Conservation (phyloP, 2,888 invertebrate species). For the Calameuta idolon region DNA sequence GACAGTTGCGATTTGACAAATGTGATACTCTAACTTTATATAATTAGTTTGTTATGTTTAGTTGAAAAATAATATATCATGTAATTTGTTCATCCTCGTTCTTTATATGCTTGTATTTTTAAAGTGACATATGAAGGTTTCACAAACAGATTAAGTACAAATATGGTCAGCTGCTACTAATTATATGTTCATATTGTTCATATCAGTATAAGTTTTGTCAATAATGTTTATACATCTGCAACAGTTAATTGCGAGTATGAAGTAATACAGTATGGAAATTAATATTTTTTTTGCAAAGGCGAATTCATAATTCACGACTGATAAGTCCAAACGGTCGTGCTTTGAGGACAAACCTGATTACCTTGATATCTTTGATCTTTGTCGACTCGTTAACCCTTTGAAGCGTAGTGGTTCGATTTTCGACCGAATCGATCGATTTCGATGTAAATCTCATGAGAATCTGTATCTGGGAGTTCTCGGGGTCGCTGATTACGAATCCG, state of each 20-base stretch:
- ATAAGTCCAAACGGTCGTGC: too few relatives aligned
- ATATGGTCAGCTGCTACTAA: conserved; percentile 49
- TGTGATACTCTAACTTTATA: neutral
- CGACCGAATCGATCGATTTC: too few relatives aligned
- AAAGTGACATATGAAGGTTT: conserved; percentile 41
- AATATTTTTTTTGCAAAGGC: too few relatives aligned
- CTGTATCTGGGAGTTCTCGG: too few relatives aligned
- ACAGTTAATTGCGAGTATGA: neutral
- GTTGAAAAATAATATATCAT: neutral
- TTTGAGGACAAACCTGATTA: too few relatives aligned
- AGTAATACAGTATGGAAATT: too few relatives aligned
- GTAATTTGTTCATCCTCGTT: conserved; percentile 3
- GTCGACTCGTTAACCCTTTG: too few relatives aligned
- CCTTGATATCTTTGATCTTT: too few relatives aligned
- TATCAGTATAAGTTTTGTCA: conserved; percentile 49
- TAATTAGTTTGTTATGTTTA: neutral
- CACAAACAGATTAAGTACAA: conserved; percentile 47
- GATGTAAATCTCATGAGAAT: too few relatives aligned
- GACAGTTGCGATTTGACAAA: neutral
- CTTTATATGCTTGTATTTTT: conserved; percentile 13
- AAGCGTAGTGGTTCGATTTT: too few relatives aligned
- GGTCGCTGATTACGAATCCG: too few relatives aligned
- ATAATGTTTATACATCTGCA: conserved; percentile 44
- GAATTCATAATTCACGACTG: too few relatives aligned
- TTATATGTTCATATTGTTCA: conserved; percentile 41